A percentile compares a stretch with the other conserved stretches of the same genome.
Evolutionary conservation across 2,113 vertebrate species (phyloP).

Genomic region (Ictalurus furcatus): DNA sequence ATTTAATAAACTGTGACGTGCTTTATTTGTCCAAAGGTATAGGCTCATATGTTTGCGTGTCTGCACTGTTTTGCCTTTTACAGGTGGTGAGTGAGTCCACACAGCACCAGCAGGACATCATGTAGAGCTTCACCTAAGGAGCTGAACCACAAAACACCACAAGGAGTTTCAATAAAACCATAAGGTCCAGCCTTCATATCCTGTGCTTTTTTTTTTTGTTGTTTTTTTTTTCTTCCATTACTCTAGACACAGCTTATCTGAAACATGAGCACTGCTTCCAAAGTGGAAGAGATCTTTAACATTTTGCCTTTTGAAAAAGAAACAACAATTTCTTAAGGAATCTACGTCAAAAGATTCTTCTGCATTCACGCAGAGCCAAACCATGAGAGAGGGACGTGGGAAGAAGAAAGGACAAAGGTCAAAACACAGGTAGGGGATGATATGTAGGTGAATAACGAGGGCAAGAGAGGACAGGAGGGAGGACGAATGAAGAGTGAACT

Average conservation of each 20-base stretch:
- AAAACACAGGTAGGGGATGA: conserved; percentile 8
- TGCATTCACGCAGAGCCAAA: conserved; percentile 1
- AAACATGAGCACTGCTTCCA: conserved; percentile 23
- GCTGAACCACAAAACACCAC: conserved; percentile 14
- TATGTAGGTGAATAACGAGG: conserved; percentile 4
- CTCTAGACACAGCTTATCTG: conserved; percentile 6
- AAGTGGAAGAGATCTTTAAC: not conserved
- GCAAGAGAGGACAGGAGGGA: not conserved
- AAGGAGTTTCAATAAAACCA: conserved; percentile 22
- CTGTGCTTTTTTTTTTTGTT: conserved; percentile 19
- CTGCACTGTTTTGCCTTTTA: not conserved
- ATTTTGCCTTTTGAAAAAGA: not conserved
- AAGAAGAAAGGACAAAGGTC: not conserved
- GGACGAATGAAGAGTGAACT: not conserved
- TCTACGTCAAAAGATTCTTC: not conserved
- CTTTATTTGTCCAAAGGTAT: not conserved
- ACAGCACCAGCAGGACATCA: conserved; percentile 68
- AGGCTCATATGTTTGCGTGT: not conserved
- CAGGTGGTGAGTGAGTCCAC: conserved; percentile 73
- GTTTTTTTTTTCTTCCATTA: not conserved
- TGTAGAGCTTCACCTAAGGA: conserved; percentile 42
- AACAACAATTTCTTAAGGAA: not conserved
- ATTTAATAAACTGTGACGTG: not conserved
- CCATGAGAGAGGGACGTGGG: not conserved
- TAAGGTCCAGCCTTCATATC: conserved; percentile 20